Evolutionary conservation across 2,888 invertebrate genomes (phyloP), one percentile per base, ranked within the genome.

Genomic region (Lamproptera curius): DNA sequence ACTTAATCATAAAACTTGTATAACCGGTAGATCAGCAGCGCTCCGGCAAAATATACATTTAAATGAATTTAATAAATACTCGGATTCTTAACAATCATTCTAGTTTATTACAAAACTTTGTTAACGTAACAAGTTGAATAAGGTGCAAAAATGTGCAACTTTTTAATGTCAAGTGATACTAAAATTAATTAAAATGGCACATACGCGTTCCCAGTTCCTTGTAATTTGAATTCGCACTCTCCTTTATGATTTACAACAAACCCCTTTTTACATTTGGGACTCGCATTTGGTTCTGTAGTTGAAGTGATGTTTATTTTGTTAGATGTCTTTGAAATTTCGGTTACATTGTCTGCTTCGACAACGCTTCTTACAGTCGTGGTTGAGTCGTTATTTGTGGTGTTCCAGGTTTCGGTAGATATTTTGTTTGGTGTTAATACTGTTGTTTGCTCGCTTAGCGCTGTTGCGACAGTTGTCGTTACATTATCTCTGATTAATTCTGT

Each of bases 141-240:
- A n/a, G n/a, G n/a, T n/a, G n/a, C n/a, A n/a, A n/a, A n/a, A n/a
- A n/a, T n/a, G n/a, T n/a, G n/a, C n/a, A n/a, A n/a, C n/a, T n/a
- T n/a, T n/a, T 38, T 11, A 10, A 10, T 9, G n/a, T 10, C n/a
- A 14, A 34, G 20, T 20, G 20, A n/a, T 17, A 20, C 3, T 5
- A 10, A 28, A 5, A 16, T 11, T 43, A 15, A 13, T 11, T 39
- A 49, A 41, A 17, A 43, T 16, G 28, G 8, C 10, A 79, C 85
- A 81, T 71, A 86, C 85, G 78, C 77, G 56, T 85, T 83, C 26
- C 80, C 75, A 37, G 78, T 70, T 46, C 68, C 70, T 56, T 81
- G 81, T 34, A 78, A 55, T 62, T 76, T 77, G 20, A 76, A 61
- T 60, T 83, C 82, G 57, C 87, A 86, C 47, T 76, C 74, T 44